Percentiles rank a stretch among this genome's conserved stretches.
These are phyloP conservation scores for Cephalophus harveyi DNA, from an alignment of 2,113 vertebrate species.

Conservation along the genomic window DNA sequence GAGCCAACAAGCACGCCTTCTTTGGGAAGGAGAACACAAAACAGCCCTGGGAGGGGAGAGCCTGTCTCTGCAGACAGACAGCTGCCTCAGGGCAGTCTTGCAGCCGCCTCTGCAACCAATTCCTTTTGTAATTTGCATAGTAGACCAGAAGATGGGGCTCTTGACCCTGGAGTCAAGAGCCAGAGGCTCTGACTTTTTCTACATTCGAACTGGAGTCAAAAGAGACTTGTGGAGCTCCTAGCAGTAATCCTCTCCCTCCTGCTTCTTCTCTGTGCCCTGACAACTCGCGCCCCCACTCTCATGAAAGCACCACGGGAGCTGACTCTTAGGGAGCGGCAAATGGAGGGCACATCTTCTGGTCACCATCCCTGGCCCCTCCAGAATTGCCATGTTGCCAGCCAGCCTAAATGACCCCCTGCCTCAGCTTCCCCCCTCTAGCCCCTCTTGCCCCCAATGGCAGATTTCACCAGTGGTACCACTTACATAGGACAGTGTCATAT, in stretches of 20 bases:
- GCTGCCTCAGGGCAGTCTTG: not conserved
- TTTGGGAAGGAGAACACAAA: not conserved
- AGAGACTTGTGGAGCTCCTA: not conserved
- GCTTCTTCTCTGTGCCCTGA: not conserved
- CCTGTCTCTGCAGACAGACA: not conserved
- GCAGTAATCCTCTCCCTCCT: not conserved
- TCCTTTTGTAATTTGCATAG: conserved; percentile 55
- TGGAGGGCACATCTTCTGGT: not conserved
- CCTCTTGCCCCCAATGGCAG: not conserved
- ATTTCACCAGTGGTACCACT: not conserved
- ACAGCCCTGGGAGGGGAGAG: not conserved
- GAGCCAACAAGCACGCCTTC: not conserved
- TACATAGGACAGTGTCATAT: not conserved
- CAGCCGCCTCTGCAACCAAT: not conserved
- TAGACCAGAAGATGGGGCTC: conserved; percentile 68
- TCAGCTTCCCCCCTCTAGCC: not conserved
- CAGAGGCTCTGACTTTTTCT: not conserved
- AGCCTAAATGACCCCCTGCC: not conserved
- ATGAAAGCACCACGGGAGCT: not conserved
- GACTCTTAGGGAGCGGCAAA: not conserved
- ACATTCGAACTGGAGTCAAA: not conserved
- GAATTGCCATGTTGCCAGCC: not conserved
- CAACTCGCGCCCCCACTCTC: not conserved
- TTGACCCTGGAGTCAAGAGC: conserved; percentile 56
- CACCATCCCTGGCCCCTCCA: not conserved